Evolutionary conservation across 2,113 vertebrate species (phyloP).

Genomic region (Myanophis thanlyinensis): DNA sequence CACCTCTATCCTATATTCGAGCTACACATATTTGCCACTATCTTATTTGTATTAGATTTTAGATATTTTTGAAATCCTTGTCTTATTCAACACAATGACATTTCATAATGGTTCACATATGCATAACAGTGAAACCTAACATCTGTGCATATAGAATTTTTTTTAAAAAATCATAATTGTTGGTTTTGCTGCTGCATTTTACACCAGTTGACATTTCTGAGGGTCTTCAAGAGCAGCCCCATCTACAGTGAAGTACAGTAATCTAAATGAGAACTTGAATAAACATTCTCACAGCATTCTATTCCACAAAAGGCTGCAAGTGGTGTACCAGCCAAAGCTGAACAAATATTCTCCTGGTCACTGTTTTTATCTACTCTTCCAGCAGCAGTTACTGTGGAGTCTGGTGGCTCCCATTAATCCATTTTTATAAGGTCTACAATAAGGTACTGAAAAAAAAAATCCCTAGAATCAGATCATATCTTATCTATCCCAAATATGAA

Average conservation of each 20-base stretch:
- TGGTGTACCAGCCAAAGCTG: neutral
- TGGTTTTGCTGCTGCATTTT: neutral
- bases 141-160: neutral
- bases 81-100: neutral
- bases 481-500: neutral
- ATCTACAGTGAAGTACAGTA: neutral
- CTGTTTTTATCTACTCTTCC: neutral
- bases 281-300: neutral
- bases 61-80: neutral
- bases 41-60: conserved; percentile 9
- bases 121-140: neutral
- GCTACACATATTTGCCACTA: neutral
- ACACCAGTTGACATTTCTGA: neutral
- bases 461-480: neutral
- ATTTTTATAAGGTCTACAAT: neutral
- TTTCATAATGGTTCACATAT: neutral
- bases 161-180: neutral
- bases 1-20: no score
- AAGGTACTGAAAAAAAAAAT: neutral
- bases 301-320: neutral
- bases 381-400: neutral
- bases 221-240: neutral
- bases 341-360: neutral
- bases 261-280: neutral
- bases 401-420: neutral